Evolutionary conservation across 2,888 invertebrate species (phyloP), one percentile per base, ranked within the genome.

Genomic region (Anorthoa munda): DNA sequence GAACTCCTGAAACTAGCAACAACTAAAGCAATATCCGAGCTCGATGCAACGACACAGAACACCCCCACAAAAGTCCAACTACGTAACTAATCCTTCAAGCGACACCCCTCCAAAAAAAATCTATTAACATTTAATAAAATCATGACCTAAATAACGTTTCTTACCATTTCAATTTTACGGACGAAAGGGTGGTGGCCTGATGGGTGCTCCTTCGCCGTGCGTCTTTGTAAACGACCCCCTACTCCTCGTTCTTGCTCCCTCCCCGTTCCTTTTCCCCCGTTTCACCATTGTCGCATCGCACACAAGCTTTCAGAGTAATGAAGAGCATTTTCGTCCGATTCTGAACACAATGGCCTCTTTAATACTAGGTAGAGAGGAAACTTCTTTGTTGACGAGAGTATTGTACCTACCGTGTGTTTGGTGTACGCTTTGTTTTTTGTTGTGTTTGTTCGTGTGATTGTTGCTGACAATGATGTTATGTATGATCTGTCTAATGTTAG

Each of bases 251-350:
- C 72, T 64, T 70, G 39, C 63, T 17, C 72, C 75, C 75, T 66
- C 81, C 86, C 87, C 84, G 59, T 66, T 66, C 75, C 53, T 39
- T 50, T 74, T 88, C 89, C 90, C 90, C 90, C 90, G 84, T 87
- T 90, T 90, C 91, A 86, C 94, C 93, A 96, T 96, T 96, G 96
- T 96, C 94, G 94, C 93, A 94, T 93, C 93, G 95, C 95, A 96
- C 94, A 95, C 95, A 94, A 95, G 96, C 96, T 96, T 96, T 96
- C 96, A 96, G 93, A 94, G 95, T 96, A 96, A 96, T 96, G 96
- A 96, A 96, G 96, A 96, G 96, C 95, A 96, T 96, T 96, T 96
- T 96, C 96, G 96, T 96, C 95, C 96, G 96, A 96, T 96, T 96
- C 94, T 88, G 93, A 90, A 74, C 90, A 96, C 96, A 96, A 96